Evolutionary conservation across 2,113 vertebrate species (phyloP).

Genomic region (Anas platyrhynchos): DNA sequence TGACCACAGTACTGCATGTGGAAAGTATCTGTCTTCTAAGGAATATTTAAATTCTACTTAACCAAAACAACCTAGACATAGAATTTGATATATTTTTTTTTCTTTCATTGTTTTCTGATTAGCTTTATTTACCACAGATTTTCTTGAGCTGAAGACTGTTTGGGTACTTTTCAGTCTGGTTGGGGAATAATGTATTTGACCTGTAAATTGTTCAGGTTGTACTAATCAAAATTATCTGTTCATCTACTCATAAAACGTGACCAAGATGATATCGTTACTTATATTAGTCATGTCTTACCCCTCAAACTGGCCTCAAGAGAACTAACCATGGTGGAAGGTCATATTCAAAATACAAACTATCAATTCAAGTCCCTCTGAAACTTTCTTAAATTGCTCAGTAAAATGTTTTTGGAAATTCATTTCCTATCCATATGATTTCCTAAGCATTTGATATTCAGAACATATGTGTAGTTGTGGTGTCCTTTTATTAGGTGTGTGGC

Average conservation of each 20-base stretch:
- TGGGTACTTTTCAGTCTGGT: background rate
- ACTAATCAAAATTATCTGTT: background rate
- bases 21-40: background rate
- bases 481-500: background rate
- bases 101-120: background rate
- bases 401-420: background rate
- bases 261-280: background rate
- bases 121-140: background rate
- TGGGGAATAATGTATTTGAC: background rate
- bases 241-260: background rate
- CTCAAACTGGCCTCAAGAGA: background rate
- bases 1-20: background rate
- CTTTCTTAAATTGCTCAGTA: background rate
- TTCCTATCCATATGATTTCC: background rate
- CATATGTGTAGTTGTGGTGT: background rate
- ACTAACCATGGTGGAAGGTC: background rate
- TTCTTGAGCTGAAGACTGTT: background rate
- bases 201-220: background rate
- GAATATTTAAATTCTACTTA: background rate
- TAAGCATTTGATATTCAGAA: background rate
- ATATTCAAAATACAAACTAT: background rate
- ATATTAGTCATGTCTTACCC: background rate
- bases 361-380: background rate
- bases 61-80: background rate
- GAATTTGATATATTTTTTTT: background rate